phyloP scores from a whole-genome alignment of 2,797 vertebrate genomes.

The Syngnathus rostellatus region DNA sequence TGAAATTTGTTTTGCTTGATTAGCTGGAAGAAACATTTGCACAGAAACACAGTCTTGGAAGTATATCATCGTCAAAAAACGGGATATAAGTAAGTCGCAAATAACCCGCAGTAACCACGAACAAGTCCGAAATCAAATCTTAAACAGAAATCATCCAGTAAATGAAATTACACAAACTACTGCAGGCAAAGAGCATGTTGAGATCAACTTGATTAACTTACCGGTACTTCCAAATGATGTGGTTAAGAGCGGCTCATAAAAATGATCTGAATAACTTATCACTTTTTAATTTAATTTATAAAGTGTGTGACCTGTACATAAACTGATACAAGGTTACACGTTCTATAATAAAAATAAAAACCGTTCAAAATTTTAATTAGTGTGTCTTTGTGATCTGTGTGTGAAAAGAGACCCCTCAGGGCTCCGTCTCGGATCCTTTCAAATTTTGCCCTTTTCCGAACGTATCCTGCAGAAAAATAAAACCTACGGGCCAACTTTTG shows the following conservation, averaged over 20 bases:
- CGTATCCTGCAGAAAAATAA: slow-evolving; percentile 18
- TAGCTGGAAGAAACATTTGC: slow-evolving; percentile 32
- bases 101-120: neutral
- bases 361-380: slow-evolving; percentile 43
- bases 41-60: slow-evolving; percentile 16
- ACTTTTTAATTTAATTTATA: neutral
- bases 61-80: slow-evolving; percentile 18
- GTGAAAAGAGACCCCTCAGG: slow-evolving; percentile 37
- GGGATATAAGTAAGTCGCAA: neutral
- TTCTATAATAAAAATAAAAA: neutral
- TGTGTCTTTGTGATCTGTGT: slow-evolving; percentile 41
- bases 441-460: slow-evolving; percentile 3
- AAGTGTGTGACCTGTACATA: neutral
- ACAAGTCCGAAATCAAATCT: neutral
- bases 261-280: neutral
- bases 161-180: neutral
- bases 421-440: slow-evolving; percentile 36
- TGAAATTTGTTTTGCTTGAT: slow-evolving; percentile 27
- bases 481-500: slow-evolving; percentile 40
- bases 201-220: slow-evolving; percentile 1
- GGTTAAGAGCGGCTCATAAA: neutral
- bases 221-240: neutral
- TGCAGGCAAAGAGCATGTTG: neutral
- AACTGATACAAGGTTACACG: neutral
- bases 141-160: neutral